Conservation (phyloP, 2,113 vertebrate species). For the Microcebus lehilahytsara region DNA sequence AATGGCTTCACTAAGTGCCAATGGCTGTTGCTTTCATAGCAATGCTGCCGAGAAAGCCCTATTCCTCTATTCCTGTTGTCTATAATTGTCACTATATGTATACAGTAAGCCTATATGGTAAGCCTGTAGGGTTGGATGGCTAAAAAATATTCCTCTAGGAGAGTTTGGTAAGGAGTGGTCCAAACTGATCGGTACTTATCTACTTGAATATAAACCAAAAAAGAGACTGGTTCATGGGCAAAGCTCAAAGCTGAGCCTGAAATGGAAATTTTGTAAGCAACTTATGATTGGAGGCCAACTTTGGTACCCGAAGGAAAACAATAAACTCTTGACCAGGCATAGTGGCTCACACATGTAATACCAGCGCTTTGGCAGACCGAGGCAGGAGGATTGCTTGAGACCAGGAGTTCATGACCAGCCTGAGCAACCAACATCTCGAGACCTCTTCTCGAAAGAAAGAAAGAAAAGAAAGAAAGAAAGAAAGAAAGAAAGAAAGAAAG, state of each 20-base stretch:
- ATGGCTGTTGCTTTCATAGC: background rate
- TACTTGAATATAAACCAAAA: background rate
- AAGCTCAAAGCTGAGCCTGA: background rate
- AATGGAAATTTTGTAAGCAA: background rate
- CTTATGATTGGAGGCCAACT: background rate
- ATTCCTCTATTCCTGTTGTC: background rate
- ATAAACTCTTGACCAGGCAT: background rate
- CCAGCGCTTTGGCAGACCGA: too few species aligned
- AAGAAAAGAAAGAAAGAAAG: too few species aligned
- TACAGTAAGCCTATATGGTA: background rate
- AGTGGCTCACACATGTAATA: too few species aligned
- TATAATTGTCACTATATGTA: background rate
- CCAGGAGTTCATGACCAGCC: too few species aligned
- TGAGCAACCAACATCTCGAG: too few species aligned
- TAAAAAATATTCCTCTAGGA: background rate
- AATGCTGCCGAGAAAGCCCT: background rate
- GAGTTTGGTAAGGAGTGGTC: background rate
- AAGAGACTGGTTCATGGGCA: background rate
- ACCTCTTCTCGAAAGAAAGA: too few species aligned
- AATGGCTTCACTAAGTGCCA: constrained; percentile 62
- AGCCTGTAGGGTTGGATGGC: background rate
- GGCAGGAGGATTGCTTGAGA: too few species aligned
- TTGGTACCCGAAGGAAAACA: background rate
- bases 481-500: too few species aligned
- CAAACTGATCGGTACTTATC: background rate